These are phyloP conservation scores for Elymnias hypermnestra DNA, from an alignment of 1,140 invertebrate species.

Conservation along the genomic window DNA sequence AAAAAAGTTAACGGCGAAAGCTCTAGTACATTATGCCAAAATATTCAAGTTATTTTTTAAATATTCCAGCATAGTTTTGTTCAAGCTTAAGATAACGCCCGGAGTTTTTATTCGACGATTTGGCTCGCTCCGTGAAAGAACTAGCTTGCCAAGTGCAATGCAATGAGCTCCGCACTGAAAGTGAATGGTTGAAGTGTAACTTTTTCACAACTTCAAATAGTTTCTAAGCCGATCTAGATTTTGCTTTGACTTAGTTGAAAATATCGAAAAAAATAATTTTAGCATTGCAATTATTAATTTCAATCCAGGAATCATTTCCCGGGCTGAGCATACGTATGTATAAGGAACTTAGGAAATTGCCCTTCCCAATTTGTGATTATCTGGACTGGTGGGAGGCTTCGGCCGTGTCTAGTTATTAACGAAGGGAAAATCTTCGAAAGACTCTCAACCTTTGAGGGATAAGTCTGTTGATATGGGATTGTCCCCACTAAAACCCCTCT, in stretches of 20 bases:
- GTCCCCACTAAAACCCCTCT: too few species aligned
- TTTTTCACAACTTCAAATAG: constrained; percentile 4
- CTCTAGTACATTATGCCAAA: constrained; percentile 24
- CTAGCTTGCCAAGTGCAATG: constrained; percentile 19
- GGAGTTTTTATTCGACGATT: constrained; percentile 29
- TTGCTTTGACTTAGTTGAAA: neutral
- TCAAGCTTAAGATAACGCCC: constrained; percentile 26
- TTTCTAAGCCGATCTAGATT: neutral
- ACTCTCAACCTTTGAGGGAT: too few species aligned
- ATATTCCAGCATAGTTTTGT: constrained; percentile 25
- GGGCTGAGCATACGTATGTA: too few species aligned
- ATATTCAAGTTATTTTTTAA: constrained; percentile 25
- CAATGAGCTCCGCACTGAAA: constrained; percentile 17
- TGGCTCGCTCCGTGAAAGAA: constrained; percentile 22
- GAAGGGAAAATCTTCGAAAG: too few species aligned
- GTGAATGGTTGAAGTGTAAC: constrained; percentile 10
- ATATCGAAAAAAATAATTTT: neutral
- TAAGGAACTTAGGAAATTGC: too few species aligned
- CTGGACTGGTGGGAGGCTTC: too few species aligned
- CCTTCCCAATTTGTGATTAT: too few species aligned
- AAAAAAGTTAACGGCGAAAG: constrained; percentile 3
- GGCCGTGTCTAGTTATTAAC: too few species aligned
- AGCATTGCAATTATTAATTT: too few species aligned
- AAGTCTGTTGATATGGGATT: too few species aligned
- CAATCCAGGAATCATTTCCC: too few species aligned